Evolutionary conservation across 1,140 invertebrate genomes (phyloP).

Genomic region (Drosophila nigrodunni): DNA sequence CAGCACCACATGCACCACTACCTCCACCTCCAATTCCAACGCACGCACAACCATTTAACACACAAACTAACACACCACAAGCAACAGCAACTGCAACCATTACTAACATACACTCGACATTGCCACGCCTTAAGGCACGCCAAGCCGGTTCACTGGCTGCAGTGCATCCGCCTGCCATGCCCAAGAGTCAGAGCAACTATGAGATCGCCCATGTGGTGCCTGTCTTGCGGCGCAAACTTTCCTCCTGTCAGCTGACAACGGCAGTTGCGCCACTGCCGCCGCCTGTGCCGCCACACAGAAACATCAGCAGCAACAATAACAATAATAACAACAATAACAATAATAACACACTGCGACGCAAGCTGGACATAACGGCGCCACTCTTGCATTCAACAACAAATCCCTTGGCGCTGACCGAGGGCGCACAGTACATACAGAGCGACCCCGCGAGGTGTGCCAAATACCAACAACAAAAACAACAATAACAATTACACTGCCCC

Average conservation of each 20-base stretch:
- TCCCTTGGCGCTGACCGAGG: slow-evolving; percentile 86
- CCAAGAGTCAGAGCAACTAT: slow-evolving; percentile 68
- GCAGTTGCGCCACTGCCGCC: slow-evolving; percentile 11
- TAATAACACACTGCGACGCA: slow-evolving; percentile 69
- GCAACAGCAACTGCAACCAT: slow-evolving; percentile 57
- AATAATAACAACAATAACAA: slow-evolving; percentile 38
- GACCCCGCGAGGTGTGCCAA: slow-evolving; percentile 70
- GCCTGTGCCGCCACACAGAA: slow-evolving; percentile 33
- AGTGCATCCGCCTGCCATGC: slow-evolving; percentile 67
- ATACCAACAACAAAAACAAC: slow-evolving; percentile 39
- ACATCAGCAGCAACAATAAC: slow-evolving; percentile 40
- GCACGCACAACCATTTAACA: slow-evolving; percentile 44
- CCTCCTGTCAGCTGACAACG: slow-evolving; percentile 25
- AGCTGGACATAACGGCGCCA: slow-evolving; percentile 88
- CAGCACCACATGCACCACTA: slow-evolving; percentile 24
- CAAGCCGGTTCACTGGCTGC: slow-evolving; percentile 34
- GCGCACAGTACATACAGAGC: slow-evolving; percentile 84
- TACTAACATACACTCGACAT: slow-evolving; percentile 69
- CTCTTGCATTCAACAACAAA: slow-evolving; percentile 91
- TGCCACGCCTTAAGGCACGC: slow-evolving; percentile 61
- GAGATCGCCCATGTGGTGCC: slow-evolving; percentile 43
- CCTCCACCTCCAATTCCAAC: slow-evolving; percentile 28
- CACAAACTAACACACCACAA: slow-evolving; percentile 16
- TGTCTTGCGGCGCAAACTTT: slow-evolving; percentile 53
- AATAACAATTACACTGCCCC: slow-evolving; percentile 33